Conservation (phyloP, 92 coral and sea anemone genomes). For the Heteractis magnifica region DNA sequence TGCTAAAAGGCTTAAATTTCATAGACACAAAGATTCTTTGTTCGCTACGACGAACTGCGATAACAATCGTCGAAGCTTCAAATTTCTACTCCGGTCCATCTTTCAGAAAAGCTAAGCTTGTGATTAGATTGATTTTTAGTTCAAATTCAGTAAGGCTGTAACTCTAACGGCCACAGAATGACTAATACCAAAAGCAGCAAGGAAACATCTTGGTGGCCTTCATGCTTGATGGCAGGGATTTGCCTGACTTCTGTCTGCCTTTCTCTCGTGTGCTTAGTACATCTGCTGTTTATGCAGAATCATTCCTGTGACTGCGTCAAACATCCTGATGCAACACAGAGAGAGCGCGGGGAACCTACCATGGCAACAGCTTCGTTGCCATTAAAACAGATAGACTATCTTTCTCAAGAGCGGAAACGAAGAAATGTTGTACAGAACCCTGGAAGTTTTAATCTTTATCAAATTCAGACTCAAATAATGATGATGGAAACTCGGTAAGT, state of each 20-base stretch:
- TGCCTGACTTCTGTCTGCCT: conserved; percentile 27
- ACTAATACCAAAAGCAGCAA: background rate
- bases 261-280: conserved; percentile 31
- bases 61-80: background rate
- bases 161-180: background rate
- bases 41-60: background rate
- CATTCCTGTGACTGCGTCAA: conserved; percentile 35
- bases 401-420: conserved; percentile 14
- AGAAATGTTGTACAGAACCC: conserved; percentile 8
- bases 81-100: background rate
- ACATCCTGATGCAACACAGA: background rate
- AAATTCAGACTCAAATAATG: conserved; percentile 40
- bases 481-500: conserved; percentile 46
- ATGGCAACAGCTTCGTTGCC: background rate
- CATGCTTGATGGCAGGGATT: conserved; percentile 10
- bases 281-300: conserved; percentile 16
- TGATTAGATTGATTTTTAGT: background rate
- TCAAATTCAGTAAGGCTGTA: background rate
- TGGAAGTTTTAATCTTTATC: conserved; percentile 12
- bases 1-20: conserved; percentile 1
- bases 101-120: background rate
- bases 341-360: background rate
- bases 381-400: background rate
- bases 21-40: conserved; percentile 22
- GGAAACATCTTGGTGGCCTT: conserved; percentile 23